Evolutionary conservation across 1,140 invertebrate species (phyloP), one percentile per base, ranked within the genome.

Genomic region (Drosophila auraria): DNA sequence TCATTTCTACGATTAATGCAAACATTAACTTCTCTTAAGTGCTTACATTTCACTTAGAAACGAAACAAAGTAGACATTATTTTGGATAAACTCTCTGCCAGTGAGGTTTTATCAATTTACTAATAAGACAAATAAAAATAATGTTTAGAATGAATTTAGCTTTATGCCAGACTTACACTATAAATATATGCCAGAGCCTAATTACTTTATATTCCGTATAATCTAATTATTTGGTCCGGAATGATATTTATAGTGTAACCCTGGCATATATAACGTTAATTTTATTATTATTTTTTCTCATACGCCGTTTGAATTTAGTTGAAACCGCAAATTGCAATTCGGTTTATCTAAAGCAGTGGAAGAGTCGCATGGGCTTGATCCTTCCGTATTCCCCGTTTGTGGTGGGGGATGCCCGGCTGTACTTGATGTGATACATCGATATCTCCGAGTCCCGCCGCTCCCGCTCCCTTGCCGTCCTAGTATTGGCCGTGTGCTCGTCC

Each of bases 331-430:
- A 36, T 0, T 4, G 3, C 5, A 23, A 6, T 8, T 5, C 17
- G 1, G 33, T 2, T 23, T 25, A 40, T 14, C 4, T 20, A 23
- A 78, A 68, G 23, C 75, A 78, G 1, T 56, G 14, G 5, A 44
- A 49, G 1, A 30, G 9, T 2, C 9, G 42, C 53, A 59, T 56
- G 2, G 82, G 82, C 33, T 36, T 15, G 1, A 82, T 15, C 7
- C 63, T 44, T 5, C 82, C 82, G 14, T 84, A 84, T 0, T 56
- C 64, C 2, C 68, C 74, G 56, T 84, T 84, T 4, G 73, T 70
- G 7, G 78, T 84, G 2, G 7, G 8, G 1, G 68, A 53, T 0
- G 27, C 17, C 40, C 23, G 73, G 4, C 56, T 66, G 23, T n/a
- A 7, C 8, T 12, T 33, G 17, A 84, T 33, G 6, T 84, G 68